Base-by-base conservation (phyloP, 2,113 vertebrate genomes). In the Scophthalmus maximus region DNA sequence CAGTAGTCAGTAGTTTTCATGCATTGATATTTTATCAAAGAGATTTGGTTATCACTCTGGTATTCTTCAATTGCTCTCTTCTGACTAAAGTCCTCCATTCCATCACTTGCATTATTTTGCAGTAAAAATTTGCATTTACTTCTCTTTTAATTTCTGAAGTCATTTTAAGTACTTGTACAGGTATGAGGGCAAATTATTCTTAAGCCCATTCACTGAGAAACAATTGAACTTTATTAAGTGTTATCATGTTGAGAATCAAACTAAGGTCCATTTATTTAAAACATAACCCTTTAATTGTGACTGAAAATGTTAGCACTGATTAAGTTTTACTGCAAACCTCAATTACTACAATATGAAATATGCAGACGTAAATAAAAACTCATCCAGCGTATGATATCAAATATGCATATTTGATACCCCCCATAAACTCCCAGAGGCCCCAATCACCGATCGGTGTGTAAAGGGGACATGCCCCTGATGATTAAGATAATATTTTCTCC, bases 401-500 rank as follows among this genome's bases (percentile, higher is more conserved):
- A 40, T 26, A 14, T 12, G 22, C 14, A 50, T 68, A 42, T 69
- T 73, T 76, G 46, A 66, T 52, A 71, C 50, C 18, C 67, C 49
- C 59, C 34, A 22, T 32, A 42, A 40, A 61, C 26, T 80, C 58
- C 62, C 68, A 20, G 0, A 57, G 26, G 11, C 34, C 4, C 36
- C 50, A 53, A 64, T 77, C 67, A 64, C 44, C 36, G 49, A 52
- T 76, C 57, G 27, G 14, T 50, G 64, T 76, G 72, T 29, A 36
- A 76, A 72, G 65, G 20, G 78, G 65, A 77, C 73, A 52, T 38
- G 77, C 26, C 76, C 50, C 44, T 55, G 60, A 68, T 73, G 73
- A 72, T 70, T 22, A 50, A 62, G 60, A 79, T 57, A 68, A 81
- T 72, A 68, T 78, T 57, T 71, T 75, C 78, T 65, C 9, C 57